phyloP scores from a whole-genome alignment of 2,797 vertebrate genomes.

The Hipposideros larvatus region DNA sequence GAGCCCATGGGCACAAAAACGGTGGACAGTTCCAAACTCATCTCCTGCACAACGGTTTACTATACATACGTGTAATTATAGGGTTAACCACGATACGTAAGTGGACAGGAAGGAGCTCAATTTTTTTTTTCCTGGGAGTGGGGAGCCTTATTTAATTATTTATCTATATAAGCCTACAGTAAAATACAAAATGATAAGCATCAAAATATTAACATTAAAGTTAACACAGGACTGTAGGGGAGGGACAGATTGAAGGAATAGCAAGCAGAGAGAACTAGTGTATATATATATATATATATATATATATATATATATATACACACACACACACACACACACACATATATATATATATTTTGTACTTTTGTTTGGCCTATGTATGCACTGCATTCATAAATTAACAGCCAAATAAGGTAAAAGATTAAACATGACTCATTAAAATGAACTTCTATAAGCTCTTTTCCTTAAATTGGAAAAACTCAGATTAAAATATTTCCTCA shows the following conservation, averaged over 20 bases:
- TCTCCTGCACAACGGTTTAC: neutral
- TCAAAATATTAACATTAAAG: neutral
- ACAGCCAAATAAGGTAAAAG: neutral
- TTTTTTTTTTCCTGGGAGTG: neutral
- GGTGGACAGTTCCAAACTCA: neutral
- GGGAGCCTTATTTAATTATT: neutral
- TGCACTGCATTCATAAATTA: neutral
- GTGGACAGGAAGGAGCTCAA: neutral
- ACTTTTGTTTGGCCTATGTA: neutral
- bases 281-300: neutral
- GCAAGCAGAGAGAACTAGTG: neutral
- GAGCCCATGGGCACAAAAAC: neutral
- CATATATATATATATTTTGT: too few relatives aligned
- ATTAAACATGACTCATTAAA: slow-evolving; percentile 5
- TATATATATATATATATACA: too few relatives aligned
- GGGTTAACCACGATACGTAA: neutral
- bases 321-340: too few relatives aligned
- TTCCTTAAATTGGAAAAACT: neutral
- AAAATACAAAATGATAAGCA: neutral
- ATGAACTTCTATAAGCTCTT: slow-evolving; percentile 39
- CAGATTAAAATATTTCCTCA: neutral
- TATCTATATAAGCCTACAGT: neutral
- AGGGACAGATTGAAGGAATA: neutral
- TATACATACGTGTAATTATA: neutral
- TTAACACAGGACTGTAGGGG: neutral